Conservation (phyloP, 2,888 invertebrate species). For the Eulithis prunata region DNA sequence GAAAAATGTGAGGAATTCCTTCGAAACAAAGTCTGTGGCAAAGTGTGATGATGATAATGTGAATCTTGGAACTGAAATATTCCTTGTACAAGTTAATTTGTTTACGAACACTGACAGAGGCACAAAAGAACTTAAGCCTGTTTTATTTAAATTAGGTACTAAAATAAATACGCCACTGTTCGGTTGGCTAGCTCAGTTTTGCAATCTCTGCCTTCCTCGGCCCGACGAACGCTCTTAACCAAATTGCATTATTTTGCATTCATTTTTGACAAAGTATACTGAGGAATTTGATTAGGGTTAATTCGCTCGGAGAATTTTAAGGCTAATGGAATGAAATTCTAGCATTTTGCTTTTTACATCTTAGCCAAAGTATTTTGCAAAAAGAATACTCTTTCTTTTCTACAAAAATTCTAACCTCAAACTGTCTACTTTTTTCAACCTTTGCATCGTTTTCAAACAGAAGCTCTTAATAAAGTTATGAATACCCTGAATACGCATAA, state of each 20-base stretch:
- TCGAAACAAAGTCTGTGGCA: slow-evolving; percentile 37
- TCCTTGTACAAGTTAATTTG: slow-evolving; percentile 71
- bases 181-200: slow-evolving; percentile 62
- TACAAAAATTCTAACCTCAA: too few relatives aligned
- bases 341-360: neutral
- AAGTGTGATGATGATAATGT: slow-evolving; percentile 50
- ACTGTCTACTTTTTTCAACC: neutral
- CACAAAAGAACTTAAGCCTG: slow-evolving; percentile 76
- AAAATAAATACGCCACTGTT: slow-evolving; percentile 72
- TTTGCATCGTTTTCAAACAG: slow-evolving; percentile 7
- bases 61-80: slow-evolving; percentile 59
- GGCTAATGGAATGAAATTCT: neutral
- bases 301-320: slow-evolving; percentile 42
- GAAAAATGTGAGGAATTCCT: slow-evolving; percentile 40
- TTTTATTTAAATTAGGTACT: slow-evolving; percentile 81
- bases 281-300: slow-evolving; percentile 52
- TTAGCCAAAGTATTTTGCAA: neutral
- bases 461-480: slow-evolving; percentile 35
- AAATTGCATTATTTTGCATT: slow-evolving; percentile 84
- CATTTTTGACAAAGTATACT: slow-evolving; percentile 77
- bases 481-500: slow-evolving; percentile 42
- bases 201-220: slow-evolving; percentile 61
- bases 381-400: too few relatives aligned
- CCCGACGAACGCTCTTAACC: slow-evolving; percentile 65
- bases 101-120: slow-evolving; percentile 71